Base-by-base conservation (phyloP, 2,888 invertebrate species). In the Stenchaetothrips biformis region DNA sequence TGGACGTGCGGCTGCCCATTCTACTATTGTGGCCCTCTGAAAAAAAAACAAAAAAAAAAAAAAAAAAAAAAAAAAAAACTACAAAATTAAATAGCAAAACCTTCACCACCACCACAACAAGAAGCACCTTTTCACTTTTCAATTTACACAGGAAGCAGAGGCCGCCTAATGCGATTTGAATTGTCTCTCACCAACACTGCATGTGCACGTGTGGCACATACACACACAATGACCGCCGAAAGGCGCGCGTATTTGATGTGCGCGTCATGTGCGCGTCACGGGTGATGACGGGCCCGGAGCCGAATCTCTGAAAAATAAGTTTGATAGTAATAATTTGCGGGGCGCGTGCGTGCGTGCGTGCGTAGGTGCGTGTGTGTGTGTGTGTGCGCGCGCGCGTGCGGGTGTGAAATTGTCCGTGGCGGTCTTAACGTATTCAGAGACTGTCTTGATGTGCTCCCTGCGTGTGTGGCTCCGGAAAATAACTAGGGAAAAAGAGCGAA, bases 111-210 rank as follows among this genome's bases (percentile, higher is more conserved):
- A n/a, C n/a, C n/a, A n/a, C n/a, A 37, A 1, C 1, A 2, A 37
- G 4, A 37, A 37, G 4, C 4, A 37, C 37, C 37, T 37, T 37
- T 37, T 37, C 37, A 37, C 37, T 37, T 37, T 37, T 37, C 37
- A 37, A 37, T 53, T n/a, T n/a, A 13, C 53, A 53, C 53, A 53
- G 53, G 9, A 16, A 13, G 18, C 53, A 18, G 67, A 2, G 21
- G 67, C 67, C 25, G 67, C 67, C 2, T 74, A 74, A 74, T 74
- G 67, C 25, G 67, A 25, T 74, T 74, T 74, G 67, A 25, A 74
- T 74, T 74, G 67, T 74, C 67, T 74, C 25, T 25, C 37, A 37
- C 37, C 37, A 2, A 37, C 37, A 37, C 37, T 37, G 37, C 37
- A 2, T 4, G 37, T 37, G 4, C 37, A 2, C 37, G 37, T 37